Percentiles rank a stretch among this genome's conserved stretches.
Evolutionary conservation across 2,888 invertebrate species (phyloP).

Genomic region (Cheilosia grossa): DNA sequence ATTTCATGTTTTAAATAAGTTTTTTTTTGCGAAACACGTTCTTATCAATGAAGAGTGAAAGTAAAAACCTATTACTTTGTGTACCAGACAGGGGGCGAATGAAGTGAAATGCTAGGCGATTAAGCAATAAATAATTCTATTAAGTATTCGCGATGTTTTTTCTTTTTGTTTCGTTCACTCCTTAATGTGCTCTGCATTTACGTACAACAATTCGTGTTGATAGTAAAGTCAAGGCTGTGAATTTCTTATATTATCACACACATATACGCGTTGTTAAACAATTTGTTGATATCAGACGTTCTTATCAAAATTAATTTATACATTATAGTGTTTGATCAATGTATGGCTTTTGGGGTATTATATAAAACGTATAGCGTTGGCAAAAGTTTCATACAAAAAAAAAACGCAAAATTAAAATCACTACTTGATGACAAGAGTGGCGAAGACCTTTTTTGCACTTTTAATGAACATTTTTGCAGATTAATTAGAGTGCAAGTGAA

Average conservation of each 20-base stretch:
- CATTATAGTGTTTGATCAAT: slow-evolving; percentile 36
- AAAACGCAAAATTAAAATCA: not conserved
- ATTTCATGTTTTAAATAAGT: slow-evolving; percentile 5
- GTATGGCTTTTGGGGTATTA: slow-evolving; percentile 3
- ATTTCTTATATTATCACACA: slow-evolving; percentile 56
- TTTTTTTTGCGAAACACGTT: slow-evolving; percentile 31
- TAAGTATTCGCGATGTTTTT: not conserved
- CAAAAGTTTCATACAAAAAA: not conserved
- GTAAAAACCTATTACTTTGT: slow-evolving; percentile 28
- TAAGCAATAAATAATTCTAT: slow-evolving; percentile 33
- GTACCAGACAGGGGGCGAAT: slow-evolving; percentile 22
- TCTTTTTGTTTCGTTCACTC: not conserved
- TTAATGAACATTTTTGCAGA: slow-evolving; percentile 14
- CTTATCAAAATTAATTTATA: slow-evolving; percentile 57
- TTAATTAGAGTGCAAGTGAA: slow-evolving; percentile 20
- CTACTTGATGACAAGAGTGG: slow-evolving; percentile 15
- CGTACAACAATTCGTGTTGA: slow-evolving; percentile 51
- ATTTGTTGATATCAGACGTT: slow-evolving; percentile 38
- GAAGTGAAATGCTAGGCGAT: slow-evolving; percentile 24
- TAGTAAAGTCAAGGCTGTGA: slow-evolving; percentile 71
- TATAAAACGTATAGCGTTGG: slow-evolving; percentile 4
- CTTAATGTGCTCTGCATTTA: slow-evolving; percentile 1
- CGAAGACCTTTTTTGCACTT: slow-evolving; percentile 40
- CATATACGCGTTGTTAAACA: slow-evolving; percentile 40
- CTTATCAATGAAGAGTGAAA: slow-evolving; percentile 60